A percentile compares a stretch with the other conserved stretches of the same genome.
Conservation (phyloP, 2,888 invertebrate species). For the Copidosoma aretas region DNA sequence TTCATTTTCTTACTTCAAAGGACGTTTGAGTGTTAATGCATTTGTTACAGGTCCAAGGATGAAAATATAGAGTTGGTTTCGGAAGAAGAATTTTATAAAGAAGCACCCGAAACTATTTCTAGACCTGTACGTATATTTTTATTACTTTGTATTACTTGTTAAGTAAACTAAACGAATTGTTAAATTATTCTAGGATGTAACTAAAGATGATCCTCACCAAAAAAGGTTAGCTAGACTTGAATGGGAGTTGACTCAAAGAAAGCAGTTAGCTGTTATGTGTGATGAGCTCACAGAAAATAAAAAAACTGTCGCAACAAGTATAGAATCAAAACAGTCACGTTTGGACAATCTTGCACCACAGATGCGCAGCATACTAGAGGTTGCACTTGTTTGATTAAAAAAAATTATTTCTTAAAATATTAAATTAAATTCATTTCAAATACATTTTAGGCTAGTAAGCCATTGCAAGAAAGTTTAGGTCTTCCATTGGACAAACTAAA, state of each 20-base stretch:
- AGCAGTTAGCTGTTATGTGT: constrained; percentile 79
- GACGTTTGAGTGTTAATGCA: too few relatives aligned
- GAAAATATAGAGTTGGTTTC: constrained; percentile 89
- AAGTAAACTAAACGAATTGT: constrained; percentile 7
- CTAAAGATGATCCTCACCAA: constrained; percentile 77
- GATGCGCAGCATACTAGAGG: constrained; percentile 72
- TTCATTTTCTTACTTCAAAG: constrained; percentile 1
- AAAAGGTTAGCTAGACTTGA: constrained; percentile 84
- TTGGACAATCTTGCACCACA: constrained; percentile 85
- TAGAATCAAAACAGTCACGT: constrained; percentile 76
- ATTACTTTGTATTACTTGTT: not conserved
- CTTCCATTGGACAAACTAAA: constrained; percentile 80
- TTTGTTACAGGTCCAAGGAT: constrained; percentile 78
- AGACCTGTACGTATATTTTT: constrained; percentile 67
- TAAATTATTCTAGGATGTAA: constrained; percentile 67
- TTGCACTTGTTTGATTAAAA: constrained; percentile 45
- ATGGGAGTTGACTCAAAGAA: constrained; percentile 89
- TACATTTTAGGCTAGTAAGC: constrained; percentile 76
- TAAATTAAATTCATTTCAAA: not conserved
- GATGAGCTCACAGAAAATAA: constrained; percentile 78
- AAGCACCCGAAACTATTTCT: constrained; percentile 76
- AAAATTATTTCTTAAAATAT: not conserved
- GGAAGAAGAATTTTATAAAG: constrained; percentile 81
- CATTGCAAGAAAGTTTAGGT: constrained; percentile 86
- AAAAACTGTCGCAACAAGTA: constrained; percentile 77